phyloP scores from a whole-genome alignment of 2,797 vertebrate species.

The Sebastes vulpes region DNA sequence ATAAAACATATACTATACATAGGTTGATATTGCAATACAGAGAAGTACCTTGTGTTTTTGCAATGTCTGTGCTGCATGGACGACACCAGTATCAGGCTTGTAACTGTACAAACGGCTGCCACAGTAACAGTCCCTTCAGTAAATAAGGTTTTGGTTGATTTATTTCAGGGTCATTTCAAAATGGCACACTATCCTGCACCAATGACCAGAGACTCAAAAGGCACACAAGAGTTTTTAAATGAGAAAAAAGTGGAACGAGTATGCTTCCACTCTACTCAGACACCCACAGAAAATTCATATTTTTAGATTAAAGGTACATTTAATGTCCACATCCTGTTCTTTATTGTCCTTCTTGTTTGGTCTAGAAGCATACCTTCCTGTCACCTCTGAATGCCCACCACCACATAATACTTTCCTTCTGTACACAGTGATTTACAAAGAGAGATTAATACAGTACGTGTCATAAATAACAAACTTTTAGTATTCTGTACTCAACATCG shows the following conservation, averaged over 20 bases:
- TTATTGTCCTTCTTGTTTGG: not conserved
- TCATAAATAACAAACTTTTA: not conserved
- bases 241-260: conserved; percentile 12
- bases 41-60: not conserved
- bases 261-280: conserved; percentile 12
- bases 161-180: not conserved
- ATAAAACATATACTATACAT: not conserved
- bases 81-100: not conserved
- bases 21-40: not conserved
- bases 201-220: not conserved
- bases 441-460: not conserved
- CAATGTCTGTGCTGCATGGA: not conserved
- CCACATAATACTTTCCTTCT: not conserved
- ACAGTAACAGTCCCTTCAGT: not conserved
- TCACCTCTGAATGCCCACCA: not conserved
- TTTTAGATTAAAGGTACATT: conserved; percentile 43
- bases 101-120: not conserved
- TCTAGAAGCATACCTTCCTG: not conserved
- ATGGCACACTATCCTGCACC: not conserved
- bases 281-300: conserved; percentile 39
- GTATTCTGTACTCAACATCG: not conserved
- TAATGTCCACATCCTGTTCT: conserved; percentile 13
- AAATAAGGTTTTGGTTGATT: not conserved
- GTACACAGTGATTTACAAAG: not conserved
- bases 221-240: not conserved